Percentiles rank a stretch among this genome's conserved stretches.
phyloP scores from a whole-genome alignment of 2,113 vertebrate genomes.

The Phocoena sinus region DNA sequence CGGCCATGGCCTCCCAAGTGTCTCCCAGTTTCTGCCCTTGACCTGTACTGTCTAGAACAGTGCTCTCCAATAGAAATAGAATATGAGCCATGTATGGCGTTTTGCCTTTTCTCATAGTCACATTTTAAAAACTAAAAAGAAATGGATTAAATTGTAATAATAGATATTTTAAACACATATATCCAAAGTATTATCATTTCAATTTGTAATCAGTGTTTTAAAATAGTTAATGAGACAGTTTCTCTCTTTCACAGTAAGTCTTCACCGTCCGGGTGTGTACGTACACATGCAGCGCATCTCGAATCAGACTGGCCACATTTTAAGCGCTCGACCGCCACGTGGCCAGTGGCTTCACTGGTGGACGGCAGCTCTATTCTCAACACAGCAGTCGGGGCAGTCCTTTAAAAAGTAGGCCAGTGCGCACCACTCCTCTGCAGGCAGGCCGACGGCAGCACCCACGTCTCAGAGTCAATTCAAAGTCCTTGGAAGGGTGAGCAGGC shows the following conservation, averaged over 20 bases:
- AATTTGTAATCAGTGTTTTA: background rate
- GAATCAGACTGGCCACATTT: background rate
- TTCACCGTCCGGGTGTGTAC: background rate
- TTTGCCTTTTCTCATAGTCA: background rate
- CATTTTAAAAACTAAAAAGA: background rate
- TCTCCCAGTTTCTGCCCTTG: background rate
- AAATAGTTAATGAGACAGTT: background rate
- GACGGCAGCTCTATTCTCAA: background rate
- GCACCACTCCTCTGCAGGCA: background rate
- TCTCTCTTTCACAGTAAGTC: background rate
- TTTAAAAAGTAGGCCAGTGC: background rate
- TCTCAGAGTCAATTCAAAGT: background rate
- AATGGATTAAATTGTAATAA: background rate
- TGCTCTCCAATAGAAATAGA: rapidly evolving
- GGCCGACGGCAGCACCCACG: background rate
- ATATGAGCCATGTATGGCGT: rapidly evolving
- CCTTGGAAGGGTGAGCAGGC: background rate
- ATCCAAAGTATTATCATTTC: background rate
- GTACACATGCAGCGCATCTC: background rate
- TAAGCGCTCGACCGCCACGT: background rate
- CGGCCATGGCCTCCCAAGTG: background rate
- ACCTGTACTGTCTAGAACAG: background rate
- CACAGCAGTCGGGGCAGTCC: background rate
- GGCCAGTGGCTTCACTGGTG: background rate
- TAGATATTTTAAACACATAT: background rate